These are phyloP conservation scores for Eutrigla gurnardus DNA, from an alignment of 2,797 vertebrate species.

Conservation along the genomic window DNA sequence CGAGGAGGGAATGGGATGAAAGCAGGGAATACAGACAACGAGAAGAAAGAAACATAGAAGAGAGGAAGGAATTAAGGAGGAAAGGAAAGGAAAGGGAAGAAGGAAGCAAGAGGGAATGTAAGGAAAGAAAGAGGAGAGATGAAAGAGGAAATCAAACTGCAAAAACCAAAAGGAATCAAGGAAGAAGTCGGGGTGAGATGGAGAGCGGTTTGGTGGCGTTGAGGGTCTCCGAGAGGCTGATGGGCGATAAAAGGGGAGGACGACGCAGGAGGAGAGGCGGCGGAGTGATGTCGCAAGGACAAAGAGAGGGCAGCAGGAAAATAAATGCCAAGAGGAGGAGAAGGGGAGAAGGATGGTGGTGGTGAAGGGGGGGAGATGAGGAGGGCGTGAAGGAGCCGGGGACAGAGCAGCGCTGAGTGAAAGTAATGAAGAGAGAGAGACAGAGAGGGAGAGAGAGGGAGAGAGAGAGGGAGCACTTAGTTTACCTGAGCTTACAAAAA, in stretches of 20 bases:
- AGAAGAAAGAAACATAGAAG: background rate
- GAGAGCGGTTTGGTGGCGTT: slow-evolving; percentile 8
- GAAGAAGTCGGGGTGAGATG: background rate
- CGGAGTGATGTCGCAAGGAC: slow-evolving; percentile 55
- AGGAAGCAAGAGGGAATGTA: background rate
- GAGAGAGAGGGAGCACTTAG: slow-evolving; percentile 67
- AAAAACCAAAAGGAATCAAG: too few species aligned
- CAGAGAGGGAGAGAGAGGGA: slow-evolving; percentile 55
- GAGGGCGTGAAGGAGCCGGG: slow-evolving; percentile 21
- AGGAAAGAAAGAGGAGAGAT: background rate
- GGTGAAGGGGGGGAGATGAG: background rate
- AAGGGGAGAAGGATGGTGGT: background rate
- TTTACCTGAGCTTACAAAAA: slow-evolving; percentile 66
- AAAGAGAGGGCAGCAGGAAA: slow-evolving; percentile 50
- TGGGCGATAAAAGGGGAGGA: slow-evolving; percentile 25
- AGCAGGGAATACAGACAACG: background rate
- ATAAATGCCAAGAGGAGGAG: slow-evolving; percentile 38
- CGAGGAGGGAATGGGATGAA: background rate
- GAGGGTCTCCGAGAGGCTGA: background rate
- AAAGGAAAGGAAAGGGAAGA: background rate
- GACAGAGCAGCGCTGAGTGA: slow-evolving; percentile 43
- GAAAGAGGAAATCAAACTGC: slow-evolving; percentile 7
- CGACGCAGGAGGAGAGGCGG: slow-evolving; percentile 12
- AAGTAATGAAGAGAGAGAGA: slow-evolving; percentile 55
- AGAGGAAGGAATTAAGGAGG: background rate